A percentile compares a stretch with the other conserved stretches of the same genome.
Evolutionary conservation across 2,888 invertebrate species (phyloP).

Genomic region (Ischnura elegans): DNA sequence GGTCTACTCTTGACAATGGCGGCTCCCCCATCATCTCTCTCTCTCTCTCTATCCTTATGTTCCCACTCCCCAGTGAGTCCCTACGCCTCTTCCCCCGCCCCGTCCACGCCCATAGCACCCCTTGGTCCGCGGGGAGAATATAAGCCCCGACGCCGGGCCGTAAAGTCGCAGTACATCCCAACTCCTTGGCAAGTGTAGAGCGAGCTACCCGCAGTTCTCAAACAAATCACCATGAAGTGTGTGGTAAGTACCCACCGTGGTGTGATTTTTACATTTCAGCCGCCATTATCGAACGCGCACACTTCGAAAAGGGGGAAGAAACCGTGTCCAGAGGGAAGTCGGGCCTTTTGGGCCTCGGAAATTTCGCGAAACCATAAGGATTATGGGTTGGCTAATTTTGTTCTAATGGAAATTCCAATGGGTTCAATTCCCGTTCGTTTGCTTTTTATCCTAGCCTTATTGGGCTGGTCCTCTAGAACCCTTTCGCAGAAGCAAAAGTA

Average conservation of each 20-base stretch:
- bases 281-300: too few relatives aligned
- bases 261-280: too few relatives aligned
- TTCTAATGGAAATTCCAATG: too few relatives aligned
- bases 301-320: not conserved
- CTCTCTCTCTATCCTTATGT: constrained; percentile 71
- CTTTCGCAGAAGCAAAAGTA: too few relatives aligned
- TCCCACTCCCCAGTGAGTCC: constrained; percentile 67
- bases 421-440: too few relatives aligned
- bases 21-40: constrained; percentile 47
- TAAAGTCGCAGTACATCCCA: constrained; percentile 53
- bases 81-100: constrained; percentile 3
- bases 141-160: constrained; percentile 43
- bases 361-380: not conserved
- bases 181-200: constrained; percentile 49
- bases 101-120: constrained; percentile 46
- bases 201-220: constrained; percentile 65
- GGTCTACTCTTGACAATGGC: constrained; percentile 53
- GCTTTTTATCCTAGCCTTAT: too few relatives aligned
- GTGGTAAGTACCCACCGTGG: constrained; percentile 52
- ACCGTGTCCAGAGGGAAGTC: not conserved
- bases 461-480: too few relatives aligned
- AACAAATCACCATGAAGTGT: constrained; percentile 65
- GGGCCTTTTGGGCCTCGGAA: not conserved
- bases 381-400: too few relatives aligned
- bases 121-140: constrained; percentile 39